Evolutionary conservation across 2,888 invertebrate genomes (phyloP), one percentile per base, ranked within the genome.

Genomic region (Autographa gamma): DNA sequence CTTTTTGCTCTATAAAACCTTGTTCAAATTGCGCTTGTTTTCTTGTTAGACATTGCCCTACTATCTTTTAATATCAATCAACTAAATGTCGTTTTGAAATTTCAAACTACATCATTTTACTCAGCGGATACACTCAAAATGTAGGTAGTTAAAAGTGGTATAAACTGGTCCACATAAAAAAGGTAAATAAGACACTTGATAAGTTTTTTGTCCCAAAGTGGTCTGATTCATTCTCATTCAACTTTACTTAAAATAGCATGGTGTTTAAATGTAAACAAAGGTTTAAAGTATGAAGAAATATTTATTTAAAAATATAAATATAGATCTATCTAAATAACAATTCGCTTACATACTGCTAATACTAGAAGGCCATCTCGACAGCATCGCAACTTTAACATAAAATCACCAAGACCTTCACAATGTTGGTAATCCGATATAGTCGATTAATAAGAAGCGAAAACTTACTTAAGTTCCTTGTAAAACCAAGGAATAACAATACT

Each of bases 401-500:
- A 91, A 92, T 89, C 86, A 92, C 90, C 86, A 81, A 87, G 89
- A 91, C 93, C 92, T 90, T 92, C 93, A 89, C 87, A 87, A 78
- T 82, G 86, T 83, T 75, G 82, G 85, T 80, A 84, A 81, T 83
- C 82, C 81, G 77, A 82, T 84, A 87, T 73, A 83, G 85, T 85
- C 74, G 85, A 86, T 86, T 85, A 87, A 79, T 84, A 85, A 86
- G 84, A 81, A 80, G 85, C 75, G 63, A 75, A 76, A 70, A 69
- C 79, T 71, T 81, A 86, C 87, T 83, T 88, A 92, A 90, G 85
- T 90, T 92, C 95, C 95, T 95, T 95, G 95, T 95, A 95, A 93
- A 95, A 95, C 95, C 95, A 94, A 95, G 94, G 93, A 93, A 93
- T 94, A 92, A 92, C 92, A 92, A 92, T 85, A 92, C 89, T 91